These are phyloP conservation scores for Pterois miles DNA, from an alignment of 2,797 vertebrate genomes.

Conservation along the genomic window DNA sequence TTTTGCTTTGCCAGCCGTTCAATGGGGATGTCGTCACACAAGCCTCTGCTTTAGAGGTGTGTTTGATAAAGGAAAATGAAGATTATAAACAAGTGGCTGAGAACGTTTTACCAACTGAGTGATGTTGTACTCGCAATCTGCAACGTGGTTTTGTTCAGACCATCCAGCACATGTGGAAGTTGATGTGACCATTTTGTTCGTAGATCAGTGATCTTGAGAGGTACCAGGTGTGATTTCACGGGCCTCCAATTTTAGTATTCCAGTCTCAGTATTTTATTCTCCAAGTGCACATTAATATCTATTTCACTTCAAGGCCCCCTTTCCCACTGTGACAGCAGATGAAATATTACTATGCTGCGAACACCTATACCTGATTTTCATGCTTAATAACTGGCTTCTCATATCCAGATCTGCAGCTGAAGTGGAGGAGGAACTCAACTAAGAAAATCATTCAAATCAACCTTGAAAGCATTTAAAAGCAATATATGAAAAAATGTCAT, in stretches of 20 bases:
- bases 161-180: slow-evolving; percentile 15
- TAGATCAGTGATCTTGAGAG: slow-evolving; percentile 20
- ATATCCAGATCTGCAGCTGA: neutral
- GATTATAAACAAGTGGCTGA: neutral
- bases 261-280: slow-evolving; percentile 3
- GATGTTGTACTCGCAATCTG: neutral
- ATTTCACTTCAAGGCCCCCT: neutral
- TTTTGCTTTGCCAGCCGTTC: neutral
- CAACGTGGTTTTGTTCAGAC: slow-evolving; percentile 20
- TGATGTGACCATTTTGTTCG: slow-evolving; percentile 11
- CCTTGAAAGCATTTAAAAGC: neutral
- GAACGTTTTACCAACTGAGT: neutral
- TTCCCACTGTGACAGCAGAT: neutral
- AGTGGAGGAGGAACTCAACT: neutral
- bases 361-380: slow-evolving; percentile 5
- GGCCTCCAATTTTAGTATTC: slow-evolving; percentile 14
- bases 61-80: neutral
- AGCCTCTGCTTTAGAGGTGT: neutral
- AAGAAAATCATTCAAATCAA: neutral
- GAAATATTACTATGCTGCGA: neutral
- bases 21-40: neutral
- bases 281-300: neutral
- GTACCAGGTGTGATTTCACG: slow-evolving; percentile 28
- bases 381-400: neutral
- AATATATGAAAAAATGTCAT: neutral